Conservation (phyloP, 2,888 invertebrate genomes). For the Troilus luridus region DNA sequence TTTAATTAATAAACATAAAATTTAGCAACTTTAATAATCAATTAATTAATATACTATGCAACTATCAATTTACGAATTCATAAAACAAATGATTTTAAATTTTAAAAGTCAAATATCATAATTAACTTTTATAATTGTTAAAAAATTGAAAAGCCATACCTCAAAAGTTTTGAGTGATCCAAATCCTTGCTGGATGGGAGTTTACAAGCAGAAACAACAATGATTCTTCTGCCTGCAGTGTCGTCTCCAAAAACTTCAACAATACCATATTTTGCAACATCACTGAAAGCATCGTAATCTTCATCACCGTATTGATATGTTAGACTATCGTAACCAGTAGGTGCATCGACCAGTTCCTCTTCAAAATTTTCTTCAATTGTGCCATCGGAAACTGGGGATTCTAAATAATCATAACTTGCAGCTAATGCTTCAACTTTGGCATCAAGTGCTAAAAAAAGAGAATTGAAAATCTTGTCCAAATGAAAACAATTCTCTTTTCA, state of each 20-base stretch:
- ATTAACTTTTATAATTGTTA: neutral
- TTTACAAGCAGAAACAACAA: constrained; percentile 95
- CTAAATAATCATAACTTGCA: constrained; percentile 72
- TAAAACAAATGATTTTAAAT: neutral
- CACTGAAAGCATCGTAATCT: constrained; percentile 76
- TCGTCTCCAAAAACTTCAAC: constrained; percentile 89
- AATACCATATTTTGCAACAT: constrained; percentile 82
- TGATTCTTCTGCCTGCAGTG: constrained; percentile 90
- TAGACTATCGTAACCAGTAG: constrained; percentile 68
- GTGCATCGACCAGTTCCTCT: constrained; percentile 83
- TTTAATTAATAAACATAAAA: too few relatives aligned
- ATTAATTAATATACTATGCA: neutral
- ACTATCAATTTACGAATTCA: neutral
- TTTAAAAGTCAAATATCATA: neutral
- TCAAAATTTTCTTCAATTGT: constrained; percentile 94
- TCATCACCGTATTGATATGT: constrained; percentile 67
- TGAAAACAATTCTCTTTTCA: constrained; percentile 11
- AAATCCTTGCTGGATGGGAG: constrained; percentile 85
- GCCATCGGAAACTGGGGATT: constrained; percentile 85
- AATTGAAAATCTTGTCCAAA: constrained; percentile 65
- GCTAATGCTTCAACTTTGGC: constrained; percentile 68
- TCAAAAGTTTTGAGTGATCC: constrained; percentile 81
- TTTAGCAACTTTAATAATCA: neutral
- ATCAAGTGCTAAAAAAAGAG: constrained; percentile 67
- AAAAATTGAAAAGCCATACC: constrained; percentile 70